Percentiles rank a stretch among this genome's conserved stretches.
Evolutionary conservation across 1,140 invertebrate genomes (phyloP).

Genomic region (Sipha flava): DNA sequence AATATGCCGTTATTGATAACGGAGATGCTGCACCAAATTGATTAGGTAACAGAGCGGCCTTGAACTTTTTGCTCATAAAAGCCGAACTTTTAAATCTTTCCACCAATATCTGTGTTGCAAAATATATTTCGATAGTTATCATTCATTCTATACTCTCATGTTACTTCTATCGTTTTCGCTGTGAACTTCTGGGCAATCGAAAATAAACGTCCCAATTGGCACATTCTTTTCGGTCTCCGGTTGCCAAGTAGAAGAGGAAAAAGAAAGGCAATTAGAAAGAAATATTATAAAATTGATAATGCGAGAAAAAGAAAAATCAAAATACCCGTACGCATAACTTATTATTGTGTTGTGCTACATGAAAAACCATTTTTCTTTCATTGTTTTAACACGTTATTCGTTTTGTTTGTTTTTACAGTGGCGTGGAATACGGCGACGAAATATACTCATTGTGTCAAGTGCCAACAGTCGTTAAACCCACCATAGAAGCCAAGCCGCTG

Average conservation of each 20-base stretch:
- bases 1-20: too few species aligned
- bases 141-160: neutral
- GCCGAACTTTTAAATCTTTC: too few species aligned
- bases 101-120: neutral
- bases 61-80: conserved; percentile 11
- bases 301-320: neutral
- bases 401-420: conserved; percentile 54
- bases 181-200: conserved; percentile 27
- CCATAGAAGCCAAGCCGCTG: neutral
- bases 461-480: conserved; percentile 11
- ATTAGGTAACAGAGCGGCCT: neutral
- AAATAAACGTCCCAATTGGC: conserved; percentile 33
- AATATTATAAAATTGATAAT: neutral
- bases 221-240: conserved; percentile 9
- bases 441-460: conserved; percentile 70
- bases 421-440: conserved; percentile 74
- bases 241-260: conserved; percentile 18
- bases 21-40: neutral
- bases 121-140: neutral
- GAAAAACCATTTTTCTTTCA: too few species aligned
- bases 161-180: neutral
- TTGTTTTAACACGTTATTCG: too few species aligned
- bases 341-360: too few species aligned
- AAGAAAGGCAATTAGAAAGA: neutral
- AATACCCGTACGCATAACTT: too few species aligned